A percentile compares a stretch with the other conserved stretches of the same genome.
phyloP scores from a whole-genome alignment of 2,888 invertebrate species.

The Phengaris alcon region DNA sequence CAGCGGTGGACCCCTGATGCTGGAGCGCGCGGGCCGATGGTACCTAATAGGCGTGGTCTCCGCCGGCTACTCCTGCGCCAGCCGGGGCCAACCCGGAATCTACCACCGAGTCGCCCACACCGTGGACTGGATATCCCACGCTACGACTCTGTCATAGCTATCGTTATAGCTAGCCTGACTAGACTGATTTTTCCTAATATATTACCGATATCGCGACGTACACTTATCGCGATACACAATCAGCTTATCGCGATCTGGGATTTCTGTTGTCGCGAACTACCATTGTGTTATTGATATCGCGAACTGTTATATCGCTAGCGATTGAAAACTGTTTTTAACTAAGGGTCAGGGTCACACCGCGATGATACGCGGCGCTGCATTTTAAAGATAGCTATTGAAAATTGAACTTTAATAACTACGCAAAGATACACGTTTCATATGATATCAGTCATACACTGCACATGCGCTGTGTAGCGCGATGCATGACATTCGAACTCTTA shows the following conservation, averaged over 20 bases:
- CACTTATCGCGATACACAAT: neutral
- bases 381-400: too few species aligned
- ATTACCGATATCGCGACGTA: neutral
- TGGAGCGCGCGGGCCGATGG: constrained; percentile 92
- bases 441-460: too few species aligned
- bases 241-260: neutral
- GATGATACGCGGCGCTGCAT: too few species aligned
- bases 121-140: constrained; percentile 93
- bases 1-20: constrained; percentile 93
- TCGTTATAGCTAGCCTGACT: constrained; percentile 22
- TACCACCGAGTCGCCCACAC: constrained; percentile 96
- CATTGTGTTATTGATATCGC: neutral
- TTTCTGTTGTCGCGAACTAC: neutral
- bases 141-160: constrained; percentile 69
- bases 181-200: neutral
- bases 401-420: too few species aligned
- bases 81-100: constrained; percentile 95
- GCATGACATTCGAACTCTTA: too few species aligned
- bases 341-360: too few species aligned
- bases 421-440: too few species aligned
- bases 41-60: constrained; percentile 94
- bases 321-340: too few species aligned
- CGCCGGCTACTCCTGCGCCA: constrained; percentile 96
- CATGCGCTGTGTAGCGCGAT: too few species aligned
- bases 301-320: neutral